Percentiles rank a stretch among this genome's conserved stretches.
phyloP scores from a whole-genome alignment of 2,797 vertebrate genomes.

The Pagetopsis macropterus region DNA sequence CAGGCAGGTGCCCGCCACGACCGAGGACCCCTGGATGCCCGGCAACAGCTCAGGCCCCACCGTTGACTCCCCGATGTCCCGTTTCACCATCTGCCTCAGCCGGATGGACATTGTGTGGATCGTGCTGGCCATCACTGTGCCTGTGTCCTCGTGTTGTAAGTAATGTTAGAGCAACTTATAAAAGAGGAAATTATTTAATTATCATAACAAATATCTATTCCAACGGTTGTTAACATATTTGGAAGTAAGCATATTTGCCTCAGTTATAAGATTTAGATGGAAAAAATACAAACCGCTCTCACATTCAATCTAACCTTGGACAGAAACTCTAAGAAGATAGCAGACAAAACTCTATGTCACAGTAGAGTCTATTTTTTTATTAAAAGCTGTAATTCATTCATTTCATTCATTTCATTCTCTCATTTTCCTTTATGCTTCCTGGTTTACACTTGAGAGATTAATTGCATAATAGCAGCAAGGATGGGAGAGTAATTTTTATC shows the following conservation, averaged over 20 bases:
- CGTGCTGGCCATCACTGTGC: conserved; percentile 94
- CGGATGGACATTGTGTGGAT: conserved; percentile 98
- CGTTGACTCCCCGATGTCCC: conserved; percentile 84
- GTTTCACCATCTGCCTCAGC: conserved; percentile 92
- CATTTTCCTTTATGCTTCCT: not conserved
- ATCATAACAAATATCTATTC: not conserved
- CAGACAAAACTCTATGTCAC: conserved; percentile 6
- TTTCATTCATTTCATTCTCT: not conserved
- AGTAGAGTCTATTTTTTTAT: not conserved
- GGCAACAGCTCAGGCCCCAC: conserved; percentile 90
- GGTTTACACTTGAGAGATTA: not conserved
- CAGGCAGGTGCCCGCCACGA: conserved; percentile 89
- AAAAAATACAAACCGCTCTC: not conserved
- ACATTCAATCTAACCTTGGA: not conserved
- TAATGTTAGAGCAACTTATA: conserved; percentile 56
- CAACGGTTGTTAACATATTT: not conserved
- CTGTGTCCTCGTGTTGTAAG: conserved; percentile 98
- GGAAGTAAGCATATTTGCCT: not conserved
- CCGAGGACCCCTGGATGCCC: conserved; percentile 84
- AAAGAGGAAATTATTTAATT: not conserved
- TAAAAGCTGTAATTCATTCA: not conserved
- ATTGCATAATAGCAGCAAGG: not conserved
- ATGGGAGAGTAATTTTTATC: not conserved
- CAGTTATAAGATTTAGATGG: not conserved
- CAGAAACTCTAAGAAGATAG: not conserved